phyloP scores from a whole-genome alignment of 2,113 vertebrate species.

The Chaetodon auriga region DNA sequence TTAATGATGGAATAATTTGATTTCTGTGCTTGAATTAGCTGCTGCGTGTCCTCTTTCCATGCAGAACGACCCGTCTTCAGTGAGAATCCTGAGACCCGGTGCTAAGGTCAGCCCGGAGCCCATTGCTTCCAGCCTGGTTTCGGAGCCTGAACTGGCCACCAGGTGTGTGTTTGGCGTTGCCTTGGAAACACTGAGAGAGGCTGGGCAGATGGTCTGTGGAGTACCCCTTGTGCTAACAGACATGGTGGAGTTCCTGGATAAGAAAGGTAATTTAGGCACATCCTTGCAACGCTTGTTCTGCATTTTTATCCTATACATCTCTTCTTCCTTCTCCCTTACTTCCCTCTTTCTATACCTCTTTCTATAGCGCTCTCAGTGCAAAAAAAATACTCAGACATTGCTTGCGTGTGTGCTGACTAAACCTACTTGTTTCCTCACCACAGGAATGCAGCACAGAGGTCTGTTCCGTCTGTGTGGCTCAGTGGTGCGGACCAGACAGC shows the following conservation, averaged over 20 bases:
- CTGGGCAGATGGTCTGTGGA: constrained; percentile 56
- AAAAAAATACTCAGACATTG: background rate
- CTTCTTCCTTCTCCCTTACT: background rate
- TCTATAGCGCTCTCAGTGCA: background rate
- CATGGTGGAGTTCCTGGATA: constrained; percentile 86
- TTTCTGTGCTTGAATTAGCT: background rate
- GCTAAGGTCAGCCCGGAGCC: constrained; percentile 69
- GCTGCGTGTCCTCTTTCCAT: background rate
- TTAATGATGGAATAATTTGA: background rate
- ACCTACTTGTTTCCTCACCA: background rate
- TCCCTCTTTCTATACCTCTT: background rate
- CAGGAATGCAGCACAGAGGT: constrained; percentile 84
- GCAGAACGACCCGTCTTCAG: constrained; percentile 65
- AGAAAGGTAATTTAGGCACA: constrained; percentile 77
- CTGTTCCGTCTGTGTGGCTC: constrained; percentile 86
- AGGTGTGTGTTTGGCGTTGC: constrained; percentile 80
- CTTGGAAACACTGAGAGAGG: constrained; percentile 73
- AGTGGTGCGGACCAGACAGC: constrained; percentile 72
- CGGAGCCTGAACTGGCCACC: constrained; percentile 10
- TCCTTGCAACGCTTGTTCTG: background rate
- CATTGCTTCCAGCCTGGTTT: constrained; percentile 21
- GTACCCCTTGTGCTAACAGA: constrained; percentile 82
- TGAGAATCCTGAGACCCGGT: constrained; percentile 56
- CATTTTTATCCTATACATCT: background rate
- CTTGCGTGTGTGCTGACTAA: background rate